These are phyloP conservation scores for Perdita meconis DNA, from an alignment of 2,888 invertebrate species.

Conservation along the genomic window DNA sequence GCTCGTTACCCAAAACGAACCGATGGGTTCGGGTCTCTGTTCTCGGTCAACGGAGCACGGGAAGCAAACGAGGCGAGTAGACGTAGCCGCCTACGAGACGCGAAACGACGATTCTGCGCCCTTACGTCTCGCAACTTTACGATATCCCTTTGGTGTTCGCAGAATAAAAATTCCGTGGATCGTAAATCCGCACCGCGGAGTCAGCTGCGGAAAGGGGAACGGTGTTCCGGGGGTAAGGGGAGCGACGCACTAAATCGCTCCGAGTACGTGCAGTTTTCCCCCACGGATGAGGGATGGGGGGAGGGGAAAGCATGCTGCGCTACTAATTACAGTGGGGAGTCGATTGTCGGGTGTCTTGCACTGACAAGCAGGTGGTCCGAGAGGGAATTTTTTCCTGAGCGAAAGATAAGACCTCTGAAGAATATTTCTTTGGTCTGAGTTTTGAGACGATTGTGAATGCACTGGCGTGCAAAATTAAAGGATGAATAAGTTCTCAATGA, in stretches of 20 bases:
- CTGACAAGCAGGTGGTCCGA: not conserved
- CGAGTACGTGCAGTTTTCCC: constrained; percentile 14
- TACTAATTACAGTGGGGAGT: constrained; percentile 24
- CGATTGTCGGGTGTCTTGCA: not conserved
- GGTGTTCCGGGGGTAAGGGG: constrained; percentile 19
- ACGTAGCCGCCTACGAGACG: not conserved
- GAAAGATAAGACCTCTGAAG: constrained; percentile 14
- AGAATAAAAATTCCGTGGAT: constrained; percentile 37
- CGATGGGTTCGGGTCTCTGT: constrained; percentile 11
- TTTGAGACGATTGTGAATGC: too few species aligned
- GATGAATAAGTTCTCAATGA: too few species aligned
- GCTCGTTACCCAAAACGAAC: constrained; percentile 19
- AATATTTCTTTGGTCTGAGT: too few species aligned
- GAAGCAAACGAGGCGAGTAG: constrained; percentile 31
- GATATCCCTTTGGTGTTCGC: not conserved
- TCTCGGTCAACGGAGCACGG: constrained; percentile 6
- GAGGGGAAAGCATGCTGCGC: not conserved
- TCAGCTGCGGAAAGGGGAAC: constrained; percentile 27
- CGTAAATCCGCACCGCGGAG: constrained; percentile 30
- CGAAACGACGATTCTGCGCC: constrained; percentile 9
- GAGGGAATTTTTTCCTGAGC: not conserved
- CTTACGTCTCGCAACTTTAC: constrained; percentile 14
- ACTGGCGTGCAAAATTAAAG: too few species aligned
- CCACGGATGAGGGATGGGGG: too few species aligned
- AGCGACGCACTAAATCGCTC: constrained; percentile 32